Evolutionary conservation across 1,140 invertebrate genomes (phyloP).

Genomic region (Diabrotica virgifera): DNA sequence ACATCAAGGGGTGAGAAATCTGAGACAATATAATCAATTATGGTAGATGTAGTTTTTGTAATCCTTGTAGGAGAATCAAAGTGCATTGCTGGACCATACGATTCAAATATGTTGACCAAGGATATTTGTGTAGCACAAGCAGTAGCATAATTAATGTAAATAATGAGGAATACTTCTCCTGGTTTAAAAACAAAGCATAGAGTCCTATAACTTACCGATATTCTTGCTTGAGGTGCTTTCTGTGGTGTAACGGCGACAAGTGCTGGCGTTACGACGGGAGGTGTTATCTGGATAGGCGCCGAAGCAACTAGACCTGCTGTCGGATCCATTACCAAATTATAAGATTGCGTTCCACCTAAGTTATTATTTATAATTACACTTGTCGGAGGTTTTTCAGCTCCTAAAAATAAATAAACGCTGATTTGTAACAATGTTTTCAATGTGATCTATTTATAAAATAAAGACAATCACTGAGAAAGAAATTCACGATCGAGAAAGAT

Average conservation of each 20-base stretch:
- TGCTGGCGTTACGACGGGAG: constrained; percentile 18
- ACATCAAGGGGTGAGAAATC: too few relatives aligned
- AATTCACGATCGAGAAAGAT: too few relatives aligned
- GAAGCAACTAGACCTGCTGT: constrained; percentile 53
- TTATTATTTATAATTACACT: constrained; percentile 24
- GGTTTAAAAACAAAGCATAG: too few relatives aligned
- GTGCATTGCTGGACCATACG: too few relatives aligned
- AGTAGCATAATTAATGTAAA: too few relatives aligned
- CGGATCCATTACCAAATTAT: constrained; percentile 55
- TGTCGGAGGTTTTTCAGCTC: constrained; percentile 25
- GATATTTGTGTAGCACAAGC: too few relatives aligned
- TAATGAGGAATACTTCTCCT: too few relatives aligned
- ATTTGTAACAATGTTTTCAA: neutral
- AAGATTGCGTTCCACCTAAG: constrained; percentile 20
- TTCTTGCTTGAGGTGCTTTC: constrained; percentile 28
- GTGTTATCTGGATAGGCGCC: constrained; percentile 22
- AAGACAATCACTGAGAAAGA: neutral
- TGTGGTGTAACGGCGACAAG: neutral
- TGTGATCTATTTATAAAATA: neutral
- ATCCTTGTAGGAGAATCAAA: too few relatives aligned
- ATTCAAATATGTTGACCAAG: too few relatives aligned
- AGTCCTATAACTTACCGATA: constrained; percentile 14
- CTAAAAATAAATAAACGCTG: constrained; percentile 20
- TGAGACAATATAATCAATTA: too few relatives aligned
- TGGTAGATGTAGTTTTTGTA: too few relatives aligned